phyloP scores from a whole-genome alignment of 2,888 invertebrate genomes.

The Tromatobia lineatoria region DNA sequence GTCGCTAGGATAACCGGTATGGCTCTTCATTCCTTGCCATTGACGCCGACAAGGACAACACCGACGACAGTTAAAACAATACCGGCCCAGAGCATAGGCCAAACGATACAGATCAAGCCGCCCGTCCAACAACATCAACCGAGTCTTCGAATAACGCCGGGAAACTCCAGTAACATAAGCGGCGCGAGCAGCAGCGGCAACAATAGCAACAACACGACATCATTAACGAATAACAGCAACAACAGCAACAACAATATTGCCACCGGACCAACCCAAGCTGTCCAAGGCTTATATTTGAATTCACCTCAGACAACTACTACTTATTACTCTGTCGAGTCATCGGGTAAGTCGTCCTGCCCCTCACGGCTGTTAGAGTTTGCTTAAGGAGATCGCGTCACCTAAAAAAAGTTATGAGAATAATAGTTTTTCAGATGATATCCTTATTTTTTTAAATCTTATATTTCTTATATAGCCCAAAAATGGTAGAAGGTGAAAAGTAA shows the following conservation, averaged over 20 bases:
- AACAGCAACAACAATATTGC: conserved; percentile 72
- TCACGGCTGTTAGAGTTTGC: not conserved
- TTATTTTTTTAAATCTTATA: not conserved
- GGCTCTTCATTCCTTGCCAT: conserved; percentile 82
- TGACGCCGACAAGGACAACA: conserved; percentile 78
- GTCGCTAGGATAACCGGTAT: conserved; percentile 82
- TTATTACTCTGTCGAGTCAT: conserved; percentile 82
- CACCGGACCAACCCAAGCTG: conserved; percentile 74
- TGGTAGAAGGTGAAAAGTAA: too few relatives aligned
- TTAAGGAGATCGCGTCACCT: too few relatives aligned
- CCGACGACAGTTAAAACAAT: conserved; percentile 80
- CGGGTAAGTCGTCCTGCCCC: conserved; percentile 72
- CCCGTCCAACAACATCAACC: conserved; percentile 67
- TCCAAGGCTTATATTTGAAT: conserved; percentile 81
- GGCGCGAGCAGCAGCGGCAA: conserved; percentile 39
- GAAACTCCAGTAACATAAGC: conserved; percentile 54
- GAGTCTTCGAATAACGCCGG: conserved; percentile 69
- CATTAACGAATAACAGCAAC: conserved; percentile 60
- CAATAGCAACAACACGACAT: conserved; percentile 57
- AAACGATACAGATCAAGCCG: conserved; percentile 81
- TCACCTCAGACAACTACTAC: conserved; percentile 79
- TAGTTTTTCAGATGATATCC: too few relatives aligned
- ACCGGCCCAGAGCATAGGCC: conserved; percentile 77
- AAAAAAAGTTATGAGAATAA: too few relatives aligned
- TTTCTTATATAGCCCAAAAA: too few relatives aligned